phyloP scores from a whole-genome alignment of 2,797 vertebrate genomes.

The Pangasius djambal region DNA sequence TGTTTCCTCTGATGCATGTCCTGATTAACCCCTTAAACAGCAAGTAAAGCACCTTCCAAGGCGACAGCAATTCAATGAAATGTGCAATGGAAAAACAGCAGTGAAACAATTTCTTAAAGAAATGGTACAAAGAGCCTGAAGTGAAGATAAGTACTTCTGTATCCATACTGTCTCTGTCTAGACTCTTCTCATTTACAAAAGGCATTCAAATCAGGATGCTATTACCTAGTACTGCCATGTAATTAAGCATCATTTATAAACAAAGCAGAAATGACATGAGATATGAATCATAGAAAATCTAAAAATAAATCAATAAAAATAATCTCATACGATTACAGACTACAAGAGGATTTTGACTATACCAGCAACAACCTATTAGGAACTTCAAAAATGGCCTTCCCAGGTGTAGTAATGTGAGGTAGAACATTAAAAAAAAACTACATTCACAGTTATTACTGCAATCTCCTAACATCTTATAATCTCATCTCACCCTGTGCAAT shows the following conservation, averaged over 20 bases:
- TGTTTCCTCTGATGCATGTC: constrained; percentile 31
- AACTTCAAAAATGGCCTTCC: neutral
- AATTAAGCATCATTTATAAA: neutral
- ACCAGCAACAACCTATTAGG: neutral
- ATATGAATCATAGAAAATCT: neutral
- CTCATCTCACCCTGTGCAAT: neutral
- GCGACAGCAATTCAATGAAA: constrained; percentile 35
- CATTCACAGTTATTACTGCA: neutral
- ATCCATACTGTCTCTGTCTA: neutral
- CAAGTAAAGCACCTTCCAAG: constrained; percentile 22
- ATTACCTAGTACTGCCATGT: neutral
- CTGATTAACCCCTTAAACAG: constrained; percentile 29
- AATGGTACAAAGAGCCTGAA: constrained; percentile 1
- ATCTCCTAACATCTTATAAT: neutral
- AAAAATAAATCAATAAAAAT: neutral
- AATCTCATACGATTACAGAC: neutral
- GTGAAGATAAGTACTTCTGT: neutral
- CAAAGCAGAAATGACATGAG: neutral
- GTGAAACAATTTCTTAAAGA: neutral
- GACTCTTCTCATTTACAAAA: neutral
- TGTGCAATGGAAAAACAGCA: constrained; percentile 3
- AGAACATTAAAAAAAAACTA: neutral
- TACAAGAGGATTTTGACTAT: neutral
- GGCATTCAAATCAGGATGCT: neutral
- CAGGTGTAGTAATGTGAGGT: neutral